Conservation (phyloP, 2,797 vertebrate genomes). For the Platalea minor region DNA sequence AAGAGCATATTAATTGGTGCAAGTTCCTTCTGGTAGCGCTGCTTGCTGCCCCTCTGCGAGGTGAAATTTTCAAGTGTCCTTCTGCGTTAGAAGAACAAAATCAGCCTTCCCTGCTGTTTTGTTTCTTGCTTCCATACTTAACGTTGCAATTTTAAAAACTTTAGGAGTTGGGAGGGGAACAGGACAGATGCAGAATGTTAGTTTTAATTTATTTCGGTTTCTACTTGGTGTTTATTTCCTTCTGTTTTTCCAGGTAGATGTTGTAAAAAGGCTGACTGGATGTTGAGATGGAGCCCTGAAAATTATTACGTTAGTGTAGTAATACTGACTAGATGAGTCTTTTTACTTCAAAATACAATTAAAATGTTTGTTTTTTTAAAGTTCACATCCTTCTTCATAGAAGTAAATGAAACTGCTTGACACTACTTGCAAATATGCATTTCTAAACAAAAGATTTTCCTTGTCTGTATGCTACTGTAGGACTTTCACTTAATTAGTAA, state of each 20-base stretch:
- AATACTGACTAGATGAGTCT: background rate
- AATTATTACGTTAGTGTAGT: background rate
- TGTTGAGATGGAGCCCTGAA: background rate
- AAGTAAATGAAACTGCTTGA: background rate
- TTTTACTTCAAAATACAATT: background rate
- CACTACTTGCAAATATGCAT: background rate
- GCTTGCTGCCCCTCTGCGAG: background rate
- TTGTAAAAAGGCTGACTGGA: background rate
- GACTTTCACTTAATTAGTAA: constrained; percentile 16
- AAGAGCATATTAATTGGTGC: background rate
- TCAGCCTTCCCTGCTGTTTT: background rate
- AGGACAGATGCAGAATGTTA: background rate
- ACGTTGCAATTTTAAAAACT: accelerated
- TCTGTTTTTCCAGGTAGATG: background rate
- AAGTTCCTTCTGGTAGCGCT: background rate
- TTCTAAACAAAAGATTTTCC: background rate
- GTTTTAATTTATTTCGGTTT: background rate
- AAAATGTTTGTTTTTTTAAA: background rate
- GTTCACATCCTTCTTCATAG: background rate
- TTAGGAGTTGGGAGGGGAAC: background rate
- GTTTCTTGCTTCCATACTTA: background rate
- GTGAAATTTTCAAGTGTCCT: background rate
- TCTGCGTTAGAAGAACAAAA: background rate
- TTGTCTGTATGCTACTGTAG: background rate
- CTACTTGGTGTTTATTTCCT: background rate